phyloP scores from a whole-genome alignment of 1,140 invertebrate species.

The Drosophila ohnishii region DNA sequence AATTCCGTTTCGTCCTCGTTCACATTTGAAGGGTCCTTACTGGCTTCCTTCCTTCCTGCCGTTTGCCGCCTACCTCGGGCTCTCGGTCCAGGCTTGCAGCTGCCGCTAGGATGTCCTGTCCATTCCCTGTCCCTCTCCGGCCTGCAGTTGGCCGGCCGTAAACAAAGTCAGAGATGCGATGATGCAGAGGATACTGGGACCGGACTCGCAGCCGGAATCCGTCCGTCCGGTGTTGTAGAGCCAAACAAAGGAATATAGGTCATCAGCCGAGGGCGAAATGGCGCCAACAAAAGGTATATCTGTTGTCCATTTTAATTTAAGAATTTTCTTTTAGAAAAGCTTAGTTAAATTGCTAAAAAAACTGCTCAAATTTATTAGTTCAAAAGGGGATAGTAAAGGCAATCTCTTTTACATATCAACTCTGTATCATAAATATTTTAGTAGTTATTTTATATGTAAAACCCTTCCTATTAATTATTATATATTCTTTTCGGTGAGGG shows the following conservation, averaged over 20 bases:
- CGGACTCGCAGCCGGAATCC: constrained; percentile 45
- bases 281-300: constrained; percentile 32
- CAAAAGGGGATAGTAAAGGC: not conserved
- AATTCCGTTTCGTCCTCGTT: constrained; percentile 63
- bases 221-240: constrained; percentile 38
- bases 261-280: constrained; percentile 46
- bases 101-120: constrained; percentile 29
- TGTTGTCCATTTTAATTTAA: constrained; percentile 22
- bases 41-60: constrained; percentile 56
- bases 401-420: no score
- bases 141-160: constrained; percentile 54
- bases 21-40: constrained; percentile 71
- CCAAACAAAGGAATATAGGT: constrained; percentile 48
- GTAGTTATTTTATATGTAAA: not conserved
- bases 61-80: constrained; percentile 3
- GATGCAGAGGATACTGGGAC: constrained; percentile 47
- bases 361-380: not conserved
- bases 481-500: constrained; percentile 1
- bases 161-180: constrained; percentile 51
- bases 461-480: not conserved
- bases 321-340: constrained; percentile 1
- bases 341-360: not conserved
- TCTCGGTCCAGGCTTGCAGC: constrained; percentile 7
- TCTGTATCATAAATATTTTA: not conserved
- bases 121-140: constrained; percentile 5